Evolutionary conservation across 1,140 invertebrate genomes (phyloP), one percentile per base, ranked within the genome.

Genomic region (Babylonia areolata): DNA sequence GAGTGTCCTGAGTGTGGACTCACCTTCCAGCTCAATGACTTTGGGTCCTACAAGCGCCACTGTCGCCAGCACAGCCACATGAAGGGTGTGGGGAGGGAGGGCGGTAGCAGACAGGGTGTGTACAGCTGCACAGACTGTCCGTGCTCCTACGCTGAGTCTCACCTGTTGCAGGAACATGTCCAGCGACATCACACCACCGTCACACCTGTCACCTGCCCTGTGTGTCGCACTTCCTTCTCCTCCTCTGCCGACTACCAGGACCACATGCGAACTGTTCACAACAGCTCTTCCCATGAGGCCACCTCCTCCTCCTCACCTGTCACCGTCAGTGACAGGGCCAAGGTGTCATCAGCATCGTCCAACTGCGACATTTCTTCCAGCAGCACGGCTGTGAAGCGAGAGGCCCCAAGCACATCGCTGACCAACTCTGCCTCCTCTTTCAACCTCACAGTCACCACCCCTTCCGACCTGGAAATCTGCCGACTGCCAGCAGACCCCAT

Each of bases 41-140:
- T 93, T 90, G 92, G 92, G 33, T 91, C 91, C n/a, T 93, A 92
- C 86, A 93, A 93, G 84, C 87, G 92, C 20, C 92, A 93, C 73
- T 93, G 92, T 83, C 86, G 92, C 5, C 91, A 92, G 79, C 92
- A 93, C 86, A 89, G 90, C 33, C 87, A 89, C 40, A 73, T 73
- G 64, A 71, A 40, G 17, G 82, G 82, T 15, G 82, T 46, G n/a
- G 80, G 80, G 0, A 37, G 81, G 51, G 37, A 86, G 35, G 64
- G 81, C 37, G 37, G 85, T 28, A 79, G 86, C 46, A 84, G 85
- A 23, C 83, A 78, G 40, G 90, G 91, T 37, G 88, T 90, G 23
- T 92, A 90, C 51, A 81, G 81, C 35, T 89, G 88, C 73, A 40
- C 86, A 39, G 88, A 90, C 37, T 90, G 88, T 84, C 88, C 87